Evolutionary conservation across 2,113 vertebrate genomes (phyloP).

Genomic region (Uropsilus gracilis): DNA sequence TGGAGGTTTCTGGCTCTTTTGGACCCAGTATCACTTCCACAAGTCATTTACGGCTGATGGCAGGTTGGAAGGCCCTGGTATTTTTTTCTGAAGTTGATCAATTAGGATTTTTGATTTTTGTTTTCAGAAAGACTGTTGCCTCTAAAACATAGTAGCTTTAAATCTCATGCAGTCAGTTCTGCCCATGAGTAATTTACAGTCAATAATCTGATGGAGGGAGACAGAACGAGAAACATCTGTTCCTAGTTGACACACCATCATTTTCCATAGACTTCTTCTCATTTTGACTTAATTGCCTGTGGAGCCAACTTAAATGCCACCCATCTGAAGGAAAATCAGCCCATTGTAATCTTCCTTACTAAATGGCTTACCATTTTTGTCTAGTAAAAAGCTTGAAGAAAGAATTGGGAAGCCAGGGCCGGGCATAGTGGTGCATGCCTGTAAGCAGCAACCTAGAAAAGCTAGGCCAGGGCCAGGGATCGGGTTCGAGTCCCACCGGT

Average conservation of each 20-base stretch:
- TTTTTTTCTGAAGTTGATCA: background rate
- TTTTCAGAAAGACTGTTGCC: background rate
- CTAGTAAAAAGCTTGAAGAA: background rate
- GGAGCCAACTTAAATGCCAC: background rate
- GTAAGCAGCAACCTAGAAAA: no score
- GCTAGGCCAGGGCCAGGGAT: no score
- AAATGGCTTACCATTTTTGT: background rate
- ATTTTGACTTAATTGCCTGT: background rate
- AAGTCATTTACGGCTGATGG: background rate
- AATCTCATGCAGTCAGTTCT: background rate
- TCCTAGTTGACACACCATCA: background rate
- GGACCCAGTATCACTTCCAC: background rate
- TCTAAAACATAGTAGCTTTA: background rate
- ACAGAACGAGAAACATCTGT: background rate
- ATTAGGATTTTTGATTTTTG: background rate
- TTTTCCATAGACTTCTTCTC: background rate
- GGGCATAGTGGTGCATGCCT: no score
- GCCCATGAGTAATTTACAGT: background rate
- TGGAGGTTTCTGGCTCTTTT: no score
- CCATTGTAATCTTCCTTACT: background rate
- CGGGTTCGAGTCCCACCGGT: no score
- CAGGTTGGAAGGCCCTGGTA: background rate
- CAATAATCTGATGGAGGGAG: background rate
- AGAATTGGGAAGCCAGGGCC: background rate
- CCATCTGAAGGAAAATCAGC: background rate